Base-by-base conservation (phyloP, 2,888 invertebrate genomes). In the Leistus spinibarbis region DNA sequence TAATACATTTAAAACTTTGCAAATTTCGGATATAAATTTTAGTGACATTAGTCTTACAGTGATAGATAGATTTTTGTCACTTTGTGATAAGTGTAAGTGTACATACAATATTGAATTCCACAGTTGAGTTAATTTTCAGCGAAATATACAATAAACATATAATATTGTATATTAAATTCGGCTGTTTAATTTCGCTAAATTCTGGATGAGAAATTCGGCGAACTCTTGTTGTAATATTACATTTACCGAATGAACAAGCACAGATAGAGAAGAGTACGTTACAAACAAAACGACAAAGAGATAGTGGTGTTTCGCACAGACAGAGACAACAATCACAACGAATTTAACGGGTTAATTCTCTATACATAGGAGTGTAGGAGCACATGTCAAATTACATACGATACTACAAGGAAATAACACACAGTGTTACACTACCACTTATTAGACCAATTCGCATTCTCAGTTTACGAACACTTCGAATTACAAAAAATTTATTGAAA, bases 31-130 rank as follows among this genome's bases (percentile, higher is more conserved):
- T n/a, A n/a, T n/a, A n/a, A n/a, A n/a, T n/a, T n/a, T n/a, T n/a
- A n/a, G n/a, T n/a, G n/a, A n/a, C n/a, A n/a, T n/a, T n/a, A 54
- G 54, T 5, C 54, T 53, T 53, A 10, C 53, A n/a, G n/a, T n/a
- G n/a, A n/a, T n/a, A n/a, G n/a, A n/a, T n/a, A n/a, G n/a, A n/a
- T n/a, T n/a, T n/a, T n/a, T n/a, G n/a, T n/a, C n/a, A n/a, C n/a
- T n/a, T n/a, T n/a, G n/a, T n/a, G n/a, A n/a, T n/a, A n/a, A n/a
- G n/a, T n/a, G n/a, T n/a, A n/a, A n/a, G n/a, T n/a, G n/a, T n/a
- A n/a, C n/a, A n/a, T n/a, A n/a, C n/a, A n/a, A n/a, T 40, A 40
- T 68, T 56, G 68, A 68, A 23, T 68, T 68, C 54, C 68, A 68
- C 56, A n/a, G n/a, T 68, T 27, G 56, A 56, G 56, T 68, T 68